Percentiles rank a stretch among this genome's conserved stretches.
These are phyloP conservation scores for Dipodomys merriami DNA, from an alignment of 2,113 vertebrate species.

Conservation along the genomic window DNA sequence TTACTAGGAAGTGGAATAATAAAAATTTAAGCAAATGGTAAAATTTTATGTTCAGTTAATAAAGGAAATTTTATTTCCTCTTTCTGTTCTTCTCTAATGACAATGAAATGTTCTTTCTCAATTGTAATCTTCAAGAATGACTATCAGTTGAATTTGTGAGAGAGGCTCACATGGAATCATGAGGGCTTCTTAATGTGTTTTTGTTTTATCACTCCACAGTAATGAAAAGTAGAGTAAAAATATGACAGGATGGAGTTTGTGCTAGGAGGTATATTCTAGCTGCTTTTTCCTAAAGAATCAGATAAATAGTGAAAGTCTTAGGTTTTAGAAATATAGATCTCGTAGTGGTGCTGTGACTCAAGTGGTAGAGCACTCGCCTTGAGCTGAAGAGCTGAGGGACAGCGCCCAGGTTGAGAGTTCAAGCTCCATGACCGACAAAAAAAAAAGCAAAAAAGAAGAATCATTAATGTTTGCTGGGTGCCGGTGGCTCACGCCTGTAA, in stretches of 20 bases:
- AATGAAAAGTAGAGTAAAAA: conserved; percentile 26
- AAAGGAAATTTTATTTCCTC: conserved; percentile 32
- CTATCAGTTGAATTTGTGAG: not conserved
- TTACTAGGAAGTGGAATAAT: conserved; percentile 31
- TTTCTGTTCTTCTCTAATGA: not conserved
- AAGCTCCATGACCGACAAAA: too few species aligned
- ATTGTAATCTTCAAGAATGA: conserved; percentile 10
- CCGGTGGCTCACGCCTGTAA: too few species aligned
- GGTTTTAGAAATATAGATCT: conserved; percentile 10
- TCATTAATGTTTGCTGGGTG: too few species aligned
- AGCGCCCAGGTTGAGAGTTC: too few species aligned
- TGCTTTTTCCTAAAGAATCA: not conserved
- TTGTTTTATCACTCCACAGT: not conserved
- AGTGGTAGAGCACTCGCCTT: too few species aligned
- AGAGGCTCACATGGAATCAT: not conserved
- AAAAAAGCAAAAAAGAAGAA: too few species aligned
- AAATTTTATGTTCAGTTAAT: conserved; percentile 23
- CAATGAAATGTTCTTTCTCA: conserved; percentile 31
- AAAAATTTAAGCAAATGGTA: not conserved
- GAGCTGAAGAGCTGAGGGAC: too few species aligned
- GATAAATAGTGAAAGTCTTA: conserved; percentile 24
- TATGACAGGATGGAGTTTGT: not conserved
- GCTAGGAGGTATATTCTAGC: not conserved
- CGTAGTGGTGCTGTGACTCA: too few species aligned
- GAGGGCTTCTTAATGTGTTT: not conserved